These are phyloP conservation scores for Corythoichthys haematopterus DNA, from an alignment of 2,113 vertebrate species.

Conservation along the genomic window DNA sequence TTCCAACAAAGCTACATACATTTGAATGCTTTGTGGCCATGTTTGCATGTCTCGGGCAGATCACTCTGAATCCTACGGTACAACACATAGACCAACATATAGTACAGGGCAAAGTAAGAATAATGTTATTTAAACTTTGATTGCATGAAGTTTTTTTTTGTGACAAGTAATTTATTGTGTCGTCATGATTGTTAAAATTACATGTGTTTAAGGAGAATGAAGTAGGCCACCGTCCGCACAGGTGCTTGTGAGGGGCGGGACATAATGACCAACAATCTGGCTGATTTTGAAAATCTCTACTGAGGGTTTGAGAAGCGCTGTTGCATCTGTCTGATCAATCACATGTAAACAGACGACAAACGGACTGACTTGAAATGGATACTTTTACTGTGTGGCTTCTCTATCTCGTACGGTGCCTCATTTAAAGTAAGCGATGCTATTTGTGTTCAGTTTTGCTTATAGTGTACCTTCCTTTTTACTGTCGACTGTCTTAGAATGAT, in stretches of 20 bases:
- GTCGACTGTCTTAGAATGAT: not conserved
- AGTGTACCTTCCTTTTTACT: not conserved
- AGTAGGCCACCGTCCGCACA: constrained; percentile 16
- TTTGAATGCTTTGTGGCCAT: constrained; percentile 64
- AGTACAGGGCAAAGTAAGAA: not conserved
- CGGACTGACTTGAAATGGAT: not conserved
- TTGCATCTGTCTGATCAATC: constrained; percentile 5
- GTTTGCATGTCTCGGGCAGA: constrained; percentile 60
- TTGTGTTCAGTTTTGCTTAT: constrained; percentile 5
- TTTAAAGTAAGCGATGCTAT: constrained; percentile 41
- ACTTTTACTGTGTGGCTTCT: not conserved
- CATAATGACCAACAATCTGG: constrained; percentile 29
- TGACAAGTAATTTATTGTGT: not conserved
- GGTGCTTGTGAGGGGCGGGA: constrained; percentile 48
- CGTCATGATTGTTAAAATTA: not conserved
- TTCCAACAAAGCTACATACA: constrained; percentile 34
- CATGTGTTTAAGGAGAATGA: constrained; percentile 1
- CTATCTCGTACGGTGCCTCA: not conserved
- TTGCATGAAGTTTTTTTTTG: not conserved
- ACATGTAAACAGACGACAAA: not conserved
- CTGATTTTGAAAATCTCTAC: constrained; percentile 28
- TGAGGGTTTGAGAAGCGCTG: constrained; percentile 29
- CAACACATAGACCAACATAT: not conserved
- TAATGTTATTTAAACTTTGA: not conserved
- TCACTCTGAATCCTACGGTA: not conserved